phyloP scores from a whole-genome alignment of 1,140 invertebrate species.

The Augochlora pura region DNA sequence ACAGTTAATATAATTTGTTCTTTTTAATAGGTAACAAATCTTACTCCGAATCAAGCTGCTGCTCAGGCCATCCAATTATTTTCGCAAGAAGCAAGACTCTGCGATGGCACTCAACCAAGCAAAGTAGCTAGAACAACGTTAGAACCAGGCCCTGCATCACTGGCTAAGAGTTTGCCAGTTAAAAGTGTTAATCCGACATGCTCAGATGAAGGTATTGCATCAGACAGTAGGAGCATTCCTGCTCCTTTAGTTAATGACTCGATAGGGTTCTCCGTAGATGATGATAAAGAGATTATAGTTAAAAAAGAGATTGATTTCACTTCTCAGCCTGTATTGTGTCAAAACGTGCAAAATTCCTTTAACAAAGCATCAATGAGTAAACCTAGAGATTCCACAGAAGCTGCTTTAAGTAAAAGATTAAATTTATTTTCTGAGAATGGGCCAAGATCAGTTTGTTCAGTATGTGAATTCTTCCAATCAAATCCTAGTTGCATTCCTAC shows the following conservation, averaged over 20 bases:
- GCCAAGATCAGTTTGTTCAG: background rate
- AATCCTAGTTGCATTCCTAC: background rate
- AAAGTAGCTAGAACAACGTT: conserved; percentile 86
- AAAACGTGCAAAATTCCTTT: background rate
- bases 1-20: conserved; percentile 46
- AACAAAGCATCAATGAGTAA: background rate
- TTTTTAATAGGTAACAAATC: conserved; percentile 82
- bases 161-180: conserved; percentile 82
- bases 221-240: conserved; percentile 10
- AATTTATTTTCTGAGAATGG: background rate
- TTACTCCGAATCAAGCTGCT: conserved; percentile 93
- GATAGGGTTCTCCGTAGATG: background rate
- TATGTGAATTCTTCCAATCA: background rate
- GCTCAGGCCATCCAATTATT: conserved; percentile 92
- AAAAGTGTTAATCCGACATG: conserved; percentile 79
- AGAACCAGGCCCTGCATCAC: conserved; percentile 78
- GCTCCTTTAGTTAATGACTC: background rate
- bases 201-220: conserved; percentile 75
- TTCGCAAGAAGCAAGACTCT: conserved; percentile 90
- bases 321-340: background rate
- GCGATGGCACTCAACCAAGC: conserved; percentile 86
- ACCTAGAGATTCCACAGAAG: background rate
- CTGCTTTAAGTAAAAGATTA: background rate
- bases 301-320: background rate
- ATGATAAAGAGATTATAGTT: background rate